These are phyloP conservation scores for Scaptomyza graminum DNA, from an alignment of 1,140 invertebrate species.

Conservation along the genomic window DNA sequence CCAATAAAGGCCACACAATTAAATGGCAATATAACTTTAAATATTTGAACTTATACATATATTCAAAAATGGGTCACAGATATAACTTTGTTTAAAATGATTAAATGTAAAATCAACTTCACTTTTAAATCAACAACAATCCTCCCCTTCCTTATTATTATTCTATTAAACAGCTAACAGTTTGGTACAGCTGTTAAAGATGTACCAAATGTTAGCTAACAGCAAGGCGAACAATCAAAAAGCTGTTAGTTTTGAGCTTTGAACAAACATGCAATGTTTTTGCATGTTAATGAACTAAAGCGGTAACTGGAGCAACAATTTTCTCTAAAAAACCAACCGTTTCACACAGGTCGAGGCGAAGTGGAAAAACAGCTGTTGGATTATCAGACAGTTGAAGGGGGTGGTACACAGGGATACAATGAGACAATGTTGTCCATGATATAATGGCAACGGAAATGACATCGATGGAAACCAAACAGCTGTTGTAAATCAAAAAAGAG, in stretches of 20 bases:
- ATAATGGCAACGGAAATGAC: conserved; percentile 69
- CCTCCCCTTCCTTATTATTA: background rate
- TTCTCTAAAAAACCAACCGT: conserved; percentile 58
- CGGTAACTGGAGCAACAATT: conserved; percentile 45
- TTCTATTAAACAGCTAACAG: background rate
- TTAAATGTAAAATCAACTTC: too few species aligned
- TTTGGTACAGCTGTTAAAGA: background rate
- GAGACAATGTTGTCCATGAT: conserved; percentile 45
- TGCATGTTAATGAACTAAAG: conserved; percentile 39
- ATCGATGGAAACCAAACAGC: conserved; percentile 57
- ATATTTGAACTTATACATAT: background rate
- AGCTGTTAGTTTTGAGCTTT: conserved; percentile 1
- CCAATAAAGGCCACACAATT: conserved; percentile 10
- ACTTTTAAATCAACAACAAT: too few species aligned
- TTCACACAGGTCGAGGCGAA: conserved; percentile 64
- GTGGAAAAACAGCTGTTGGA: conserved; percentile 38
- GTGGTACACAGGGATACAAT: background rate
- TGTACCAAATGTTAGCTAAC: conserved; percentile 8
- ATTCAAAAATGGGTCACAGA: background rate
- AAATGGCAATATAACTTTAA: conserved; percentile 5
- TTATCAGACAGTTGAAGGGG: background rate
- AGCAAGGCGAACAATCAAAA: background rate
- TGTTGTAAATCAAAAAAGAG: conserved; percentile 78
- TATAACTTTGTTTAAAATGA: background rate
- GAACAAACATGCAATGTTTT: conserved; percentile 16